Evolutionary conservation across 2,797 vertebrate genomes (phyloP), one percentile per base, ranked within the genome.

Genomic region (Cossypha heuglini): DNA sequence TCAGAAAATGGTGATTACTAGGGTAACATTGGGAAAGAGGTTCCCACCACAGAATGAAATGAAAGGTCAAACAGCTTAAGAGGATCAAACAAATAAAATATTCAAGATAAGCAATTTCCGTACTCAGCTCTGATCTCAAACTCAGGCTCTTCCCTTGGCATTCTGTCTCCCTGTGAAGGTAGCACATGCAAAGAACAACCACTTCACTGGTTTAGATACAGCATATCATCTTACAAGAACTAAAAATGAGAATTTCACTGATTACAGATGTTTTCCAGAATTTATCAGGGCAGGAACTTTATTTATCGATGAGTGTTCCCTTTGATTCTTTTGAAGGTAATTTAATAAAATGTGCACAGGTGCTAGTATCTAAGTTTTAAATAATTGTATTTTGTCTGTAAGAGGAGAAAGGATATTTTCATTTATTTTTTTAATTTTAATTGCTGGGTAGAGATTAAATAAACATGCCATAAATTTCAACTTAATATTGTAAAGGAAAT

Each of bases 1-100:
- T 75, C 58, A 89, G 82, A 86, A 88, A 78, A 90, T 42, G 31
- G 31, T 77, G 77, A 86, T 94, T 74, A 54, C 52, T 42, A 37
- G 51, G 54, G 66, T 59, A 76, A 40, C 25, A 76, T 31, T 64
- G 26, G 51, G 52, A 88, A 90, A 86, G 68, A 94, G 15, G 11
- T 91, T 96, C 69, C 86, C 93, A 94, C 42, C 73, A 66, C 38
- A 40, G 68, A 93, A 86, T 55, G 31, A 95, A 94, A 93, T 51
- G 76, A 93, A 93, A 96, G 71, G 87, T 90, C 82, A 95, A 57
- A 67, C 29, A 67, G 29, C 71, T 93, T 74, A 86, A 77, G 38
- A 22, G 17, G 66, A 92, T 82, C 79, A 74, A 84, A 84, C 46
- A 90, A 83, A 79, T 52, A 68, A 77, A 85, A 95, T 78, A 78